These are phyloP conservation scores for Eledone cirrhosa DNA, from an alignment of 2,888 invertebrate species.

Conservation along the genomic window DNA sequence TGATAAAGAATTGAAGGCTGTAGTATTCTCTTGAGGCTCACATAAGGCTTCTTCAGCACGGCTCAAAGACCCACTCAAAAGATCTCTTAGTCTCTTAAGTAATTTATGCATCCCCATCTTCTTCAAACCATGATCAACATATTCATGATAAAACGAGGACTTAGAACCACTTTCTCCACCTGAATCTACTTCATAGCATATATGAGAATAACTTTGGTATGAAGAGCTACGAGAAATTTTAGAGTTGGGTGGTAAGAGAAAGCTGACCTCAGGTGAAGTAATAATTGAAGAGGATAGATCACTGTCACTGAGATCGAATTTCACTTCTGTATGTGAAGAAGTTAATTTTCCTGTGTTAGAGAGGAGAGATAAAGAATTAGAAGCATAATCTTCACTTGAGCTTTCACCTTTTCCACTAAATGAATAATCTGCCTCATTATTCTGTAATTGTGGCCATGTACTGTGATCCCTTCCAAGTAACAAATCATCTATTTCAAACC, in stretches of 20 bases:
- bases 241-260: conserved; percentile 45
- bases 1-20: background rate
- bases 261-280: conserved; percentile 39
- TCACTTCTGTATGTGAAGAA: background rate
- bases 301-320: conserved; percentile 35
- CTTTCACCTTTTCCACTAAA: conserved; percentile 36
- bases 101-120: conserved; percentile 85
- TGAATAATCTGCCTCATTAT: conserved; percentile 32
- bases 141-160: conserved; percentile 72
- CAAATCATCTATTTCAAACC: conserved; percentile 44
- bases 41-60: conserved; percentile 61
- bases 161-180: conserved; percentile 54
- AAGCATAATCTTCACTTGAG: background rate
- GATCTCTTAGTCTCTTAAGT: conserved; percentile 77
- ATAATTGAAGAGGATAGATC: conserved; percentile 41
- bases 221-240: conserved; percentile 36
- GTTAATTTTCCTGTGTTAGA: background rate
- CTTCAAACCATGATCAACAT: conserved; percentile 87
- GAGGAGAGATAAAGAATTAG: background rate
- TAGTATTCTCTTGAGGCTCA: conserved; percentile 38
- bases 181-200: conserved; percentile 52
- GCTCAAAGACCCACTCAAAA: conserved; percentile 62
- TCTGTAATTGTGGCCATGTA: background rate
- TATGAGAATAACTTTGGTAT: conserved; percentile 33
- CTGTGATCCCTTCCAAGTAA: conserved; percentile 31